Conservation (phyloP, 2,888 invertebrate genomes). For the Bellardia pandia region DNA sequence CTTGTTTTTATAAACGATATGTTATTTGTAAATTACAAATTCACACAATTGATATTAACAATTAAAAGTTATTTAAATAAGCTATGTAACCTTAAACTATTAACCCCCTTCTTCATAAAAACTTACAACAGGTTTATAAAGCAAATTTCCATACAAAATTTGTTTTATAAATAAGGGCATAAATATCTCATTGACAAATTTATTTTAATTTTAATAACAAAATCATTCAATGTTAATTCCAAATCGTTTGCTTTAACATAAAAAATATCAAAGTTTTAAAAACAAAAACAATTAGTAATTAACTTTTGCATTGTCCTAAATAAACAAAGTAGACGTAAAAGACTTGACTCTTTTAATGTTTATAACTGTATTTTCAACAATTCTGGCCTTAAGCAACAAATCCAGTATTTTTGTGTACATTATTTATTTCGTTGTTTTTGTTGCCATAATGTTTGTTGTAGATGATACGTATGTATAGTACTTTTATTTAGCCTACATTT, state of each 20-base stretch:
- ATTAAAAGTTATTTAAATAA: no score
- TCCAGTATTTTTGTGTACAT: conserved; percentile 15
- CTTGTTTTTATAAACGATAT: no score
- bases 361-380: conserved; percentile 27
- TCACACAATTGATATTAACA: no score
- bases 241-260: neutral
- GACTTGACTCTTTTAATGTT: conserved; percentile 29
- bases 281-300: neutral
- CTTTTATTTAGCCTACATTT: conserved; percentile 51
- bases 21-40: no score
- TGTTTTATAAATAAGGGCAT: no score
- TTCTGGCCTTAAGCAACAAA: conserved; percentile 60
- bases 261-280: neutral
- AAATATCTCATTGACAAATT: no score
- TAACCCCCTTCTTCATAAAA: no score
- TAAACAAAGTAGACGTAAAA: neutral
- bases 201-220: neutral
- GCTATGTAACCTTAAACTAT: no score
- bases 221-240: neutral
- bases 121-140: no score
- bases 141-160: no score
- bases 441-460: neutral
- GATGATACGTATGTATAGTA: neutral
- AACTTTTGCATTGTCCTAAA: conserved; percentile 25
- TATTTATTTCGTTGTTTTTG: conserved; percentile 5